Conservation (phyloP, 2,113 vertebrate species). For the Isurus oxyrinchus region DNA sequence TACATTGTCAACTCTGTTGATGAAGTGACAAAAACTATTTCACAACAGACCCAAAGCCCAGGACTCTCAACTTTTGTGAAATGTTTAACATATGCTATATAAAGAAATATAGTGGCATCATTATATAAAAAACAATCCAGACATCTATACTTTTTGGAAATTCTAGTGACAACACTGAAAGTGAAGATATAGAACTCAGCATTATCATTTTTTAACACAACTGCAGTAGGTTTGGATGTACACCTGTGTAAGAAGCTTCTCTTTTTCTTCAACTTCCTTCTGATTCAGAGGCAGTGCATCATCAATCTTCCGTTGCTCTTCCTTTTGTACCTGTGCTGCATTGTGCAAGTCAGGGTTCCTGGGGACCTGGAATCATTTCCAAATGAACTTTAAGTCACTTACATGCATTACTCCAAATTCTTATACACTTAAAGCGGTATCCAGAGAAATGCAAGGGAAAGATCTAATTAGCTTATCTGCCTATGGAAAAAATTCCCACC, state of each 20-base stretch:
- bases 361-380: constrained; percentile 61
- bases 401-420: not conserved
- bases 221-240: constrained; percentile 14
- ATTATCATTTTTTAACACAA: not conserved
- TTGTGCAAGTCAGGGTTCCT: constrained; percentile 73
- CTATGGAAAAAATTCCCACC: not conserved
- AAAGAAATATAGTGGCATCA: not conserved
- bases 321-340: constrained; percentile 71
- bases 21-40: not conserved
- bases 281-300: constrained; percentile 68
- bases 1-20: not conserved
- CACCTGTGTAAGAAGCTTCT: constrained; percentile 78
- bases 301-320: constrained; percentile 81
- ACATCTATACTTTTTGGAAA: not conserved
- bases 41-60: not conserved
- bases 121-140: not conserved
- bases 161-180: not conserved
- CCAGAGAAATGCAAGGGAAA: not conserved
- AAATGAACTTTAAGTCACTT: not conserved
- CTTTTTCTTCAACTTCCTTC: constrained; percentile 78
- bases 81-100: not conserved
- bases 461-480: not conserved
- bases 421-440: not conserved
- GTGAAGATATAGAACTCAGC: not conserved
- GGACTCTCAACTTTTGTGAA: not conserved